These are phyloP conservation scores for Nomia melanderi DNA, from an alignment of 1,140 invertebrate species.

Conservation along the genomic window DNA sequence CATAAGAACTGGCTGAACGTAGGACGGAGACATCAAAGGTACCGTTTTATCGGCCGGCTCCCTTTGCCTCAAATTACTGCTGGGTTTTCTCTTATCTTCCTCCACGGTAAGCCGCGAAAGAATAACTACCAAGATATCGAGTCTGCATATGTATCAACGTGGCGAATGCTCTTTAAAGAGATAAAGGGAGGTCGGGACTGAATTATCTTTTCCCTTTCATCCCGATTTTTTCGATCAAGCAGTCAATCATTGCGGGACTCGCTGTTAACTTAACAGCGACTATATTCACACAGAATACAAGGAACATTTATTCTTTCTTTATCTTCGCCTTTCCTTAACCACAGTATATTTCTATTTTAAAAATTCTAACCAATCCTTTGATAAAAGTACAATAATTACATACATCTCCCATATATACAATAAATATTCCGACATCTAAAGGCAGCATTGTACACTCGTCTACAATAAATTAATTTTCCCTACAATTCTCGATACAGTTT, in stretches of 20 bases:
- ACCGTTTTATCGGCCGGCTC: conserved; percentile 48
- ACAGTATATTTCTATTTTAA: too few relatives aligned
- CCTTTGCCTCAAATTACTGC: conserved; percentile 73
- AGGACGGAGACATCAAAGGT: conserved; percentile 42
- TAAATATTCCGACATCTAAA: too few relatives aligned
- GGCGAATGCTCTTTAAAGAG: conserved; percentile 73
- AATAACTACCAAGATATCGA: conserved; percentile 79
- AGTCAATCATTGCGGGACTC: neutral
- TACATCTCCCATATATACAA: too few relatives aligned
- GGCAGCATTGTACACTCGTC: too few relatives aligned
- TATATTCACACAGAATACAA: too few relatives aligned
- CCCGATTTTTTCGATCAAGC: neutral
- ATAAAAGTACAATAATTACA: too few relatives aligned
- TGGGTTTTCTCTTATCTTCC: conserved; percentile 74
- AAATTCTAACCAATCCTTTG: too few relatives aligned
- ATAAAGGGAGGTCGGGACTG: neutral
- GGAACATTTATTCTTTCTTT: too few relatives aligned
- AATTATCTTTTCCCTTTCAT: neutral
- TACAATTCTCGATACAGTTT: too few relatives aligned
- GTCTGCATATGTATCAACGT: conserved; percentile 78
- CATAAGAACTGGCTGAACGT: conserved; percentile 35
- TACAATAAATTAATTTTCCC: too few relatives aligned
- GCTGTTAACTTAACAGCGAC: too few relatives aligned
- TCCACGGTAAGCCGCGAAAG: conserved; percentile 73
- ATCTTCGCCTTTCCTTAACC: too few relatives aligned